Conservation (phyloP, 2,113 vertebrate genomes). For the Laticauda laticaudata region DNA sequence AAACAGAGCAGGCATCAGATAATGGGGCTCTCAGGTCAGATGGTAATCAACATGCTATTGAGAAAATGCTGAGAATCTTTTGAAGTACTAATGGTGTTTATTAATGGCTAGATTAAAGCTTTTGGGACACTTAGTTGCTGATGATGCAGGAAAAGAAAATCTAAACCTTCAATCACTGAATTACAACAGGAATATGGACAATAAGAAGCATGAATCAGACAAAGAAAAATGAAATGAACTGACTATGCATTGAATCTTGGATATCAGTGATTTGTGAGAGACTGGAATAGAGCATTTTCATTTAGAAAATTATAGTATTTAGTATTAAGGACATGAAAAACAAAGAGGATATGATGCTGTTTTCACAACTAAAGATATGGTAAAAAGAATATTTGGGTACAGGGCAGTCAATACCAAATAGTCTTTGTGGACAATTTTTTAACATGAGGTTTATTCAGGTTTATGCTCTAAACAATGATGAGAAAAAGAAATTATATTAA, state of each 20-base stretch:
- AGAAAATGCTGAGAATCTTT: neutral
- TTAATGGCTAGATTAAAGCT: neutral
- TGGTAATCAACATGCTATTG: neutral
- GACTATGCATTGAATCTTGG: neutral
- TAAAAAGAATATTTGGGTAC: no score
- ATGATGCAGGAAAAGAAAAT: neutral
- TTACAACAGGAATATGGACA: neutral
- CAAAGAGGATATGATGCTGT: neutral
- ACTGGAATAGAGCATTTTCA: neutral
- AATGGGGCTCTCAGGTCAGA: neutral
- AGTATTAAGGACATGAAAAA: neutral
- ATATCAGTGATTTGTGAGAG: neutral
- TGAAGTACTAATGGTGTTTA: neutral
- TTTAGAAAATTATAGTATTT: neutral
- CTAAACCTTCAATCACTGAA: neutral
- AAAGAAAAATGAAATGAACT: neutral
- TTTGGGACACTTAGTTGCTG: neutral
- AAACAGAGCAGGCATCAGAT: neutral
- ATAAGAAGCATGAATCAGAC: neutral
- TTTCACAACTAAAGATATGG: no score
- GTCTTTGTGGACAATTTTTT: no score
- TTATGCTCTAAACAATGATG: no score
- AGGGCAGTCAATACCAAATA: no score
- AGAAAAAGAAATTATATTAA: no score
- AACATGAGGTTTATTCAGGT: no score